Conservation (phyloP, 2,797 vertebrate species). For the Macrochelys suwanniensis region DNA sequence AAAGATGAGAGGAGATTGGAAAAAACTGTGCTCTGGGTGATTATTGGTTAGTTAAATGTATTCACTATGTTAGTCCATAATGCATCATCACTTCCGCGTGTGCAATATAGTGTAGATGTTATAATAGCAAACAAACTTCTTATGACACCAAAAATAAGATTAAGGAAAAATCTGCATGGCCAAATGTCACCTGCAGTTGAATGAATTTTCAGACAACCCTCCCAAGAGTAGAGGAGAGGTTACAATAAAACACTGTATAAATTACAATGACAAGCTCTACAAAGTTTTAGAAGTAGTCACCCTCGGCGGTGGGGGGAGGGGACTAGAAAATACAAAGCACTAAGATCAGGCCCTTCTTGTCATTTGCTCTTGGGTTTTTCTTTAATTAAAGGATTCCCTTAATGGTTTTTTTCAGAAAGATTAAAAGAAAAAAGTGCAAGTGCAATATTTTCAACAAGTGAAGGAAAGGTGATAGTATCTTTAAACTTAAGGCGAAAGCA, state of each 20-base stretch:
- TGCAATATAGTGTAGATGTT: not conserved
- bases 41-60: not conserved
- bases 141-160: not conserved
- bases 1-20: not conserved
- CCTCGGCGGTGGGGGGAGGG: not conserved
- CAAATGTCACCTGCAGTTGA: not conserved
- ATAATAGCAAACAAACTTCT: not conserved
- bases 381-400: not conserved
- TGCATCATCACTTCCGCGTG: not conserved
- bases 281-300: conserved; percentile 2
- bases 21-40: no score
- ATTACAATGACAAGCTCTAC: not conserved
- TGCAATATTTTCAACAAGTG: not conserved
- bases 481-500: not conserved
- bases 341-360: not conserved
- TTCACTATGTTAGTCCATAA: not conserved
- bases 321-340: not conserved
- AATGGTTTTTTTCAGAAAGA: not conserved
- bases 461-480: not conserved
- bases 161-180: not conserved
- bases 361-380: not conserved
- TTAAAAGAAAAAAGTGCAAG: not conserved
- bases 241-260: not conserved
- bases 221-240: not conserved
- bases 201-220: not conserved